Conservation (phyloP, 2,797 vertebrate species). For the Sebastes paucispinis region DNA sequence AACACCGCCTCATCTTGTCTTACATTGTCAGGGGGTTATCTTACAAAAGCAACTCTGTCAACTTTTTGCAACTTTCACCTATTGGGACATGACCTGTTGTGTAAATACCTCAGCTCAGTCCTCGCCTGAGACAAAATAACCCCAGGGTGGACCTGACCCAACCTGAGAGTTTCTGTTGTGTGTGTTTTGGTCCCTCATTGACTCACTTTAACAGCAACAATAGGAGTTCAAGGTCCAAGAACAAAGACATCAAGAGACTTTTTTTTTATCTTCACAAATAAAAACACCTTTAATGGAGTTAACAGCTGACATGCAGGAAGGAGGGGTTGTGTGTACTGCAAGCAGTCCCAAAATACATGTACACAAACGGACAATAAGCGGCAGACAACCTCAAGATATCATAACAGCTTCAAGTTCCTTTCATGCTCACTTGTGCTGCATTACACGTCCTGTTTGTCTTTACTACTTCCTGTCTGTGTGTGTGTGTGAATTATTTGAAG, state of each 20-base stretch:
- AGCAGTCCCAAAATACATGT: conserved; percentile 17
- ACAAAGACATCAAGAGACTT: conserved; percentile 36
- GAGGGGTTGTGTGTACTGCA: background rate
- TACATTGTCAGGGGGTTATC: background rate
- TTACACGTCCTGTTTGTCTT: conserved; percentile 62
- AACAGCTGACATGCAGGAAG: conserved; percentile 59
- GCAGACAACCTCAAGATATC: conserved; percentile 31
- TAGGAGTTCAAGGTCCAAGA: conserved; percentile 24
- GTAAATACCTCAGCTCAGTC: background rate
- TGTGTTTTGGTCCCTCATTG: background rate
- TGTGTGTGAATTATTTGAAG: conserved; percentile 10
- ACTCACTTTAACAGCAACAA: background rate
- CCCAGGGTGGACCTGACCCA: background rate
- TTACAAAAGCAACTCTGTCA: background rate
- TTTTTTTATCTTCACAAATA: conserved; percentile 32
- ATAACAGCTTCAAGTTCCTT: conserved; percentile 27
- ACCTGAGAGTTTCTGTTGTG: background rate
- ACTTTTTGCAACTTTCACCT: background rate
- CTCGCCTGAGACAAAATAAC: background rate
- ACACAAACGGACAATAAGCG: conserved; percentile 8
- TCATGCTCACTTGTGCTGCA: conserved; percentile 8
- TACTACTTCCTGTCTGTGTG: conserved; percentile 58
- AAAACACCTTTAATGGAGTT: conserved; percentile 67
- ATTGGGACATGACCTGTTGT: background rate
- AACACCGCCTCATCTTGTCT: background rate